Conservation (phyloP, 2,113 vertebrate species). For the Labeo catla region DNA sequence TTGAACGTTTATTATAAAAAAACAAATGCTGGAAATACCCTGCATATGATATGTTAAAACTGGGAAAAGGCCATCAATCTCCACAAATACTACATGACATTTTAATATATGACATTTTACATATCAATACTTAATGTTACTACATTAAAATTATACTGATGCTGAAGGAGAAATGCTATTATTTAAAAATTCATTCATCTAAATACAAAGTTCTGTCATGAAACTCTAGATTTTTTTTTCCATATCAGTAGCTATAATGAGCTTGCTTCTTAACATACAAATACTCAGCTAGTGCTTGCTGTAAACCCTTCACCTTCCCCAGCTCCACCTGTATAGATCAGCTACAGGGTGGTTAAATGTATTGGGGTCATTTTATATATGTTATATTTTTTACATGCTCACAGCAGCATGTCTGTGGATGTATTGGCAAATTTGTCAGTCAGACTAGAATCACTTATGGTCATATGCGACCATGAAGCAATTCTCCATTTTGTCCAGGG, state of each 20-base stretch:
- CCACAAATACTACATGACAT: background rate
- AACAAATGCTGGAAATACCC: background rate
- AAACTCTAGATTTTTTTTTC: too few relatives aligned
- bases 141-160: background rate
- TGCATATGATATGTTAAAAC: background rate
- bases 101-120: too few relatives aligned
- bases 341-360: too few relatives aligned
- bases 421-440: background rate
- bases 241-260: too few relatives aligned
- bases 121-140: background rate
- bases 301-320: too few relatives aligned
- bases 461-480: background rate
- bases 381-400: too few relatives aligned
- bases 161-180: background rate
- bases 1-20: background rate
- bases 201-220: background rate
- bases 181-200: background rate
- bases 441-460: background rate
- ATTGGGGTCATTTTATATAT: too few relatives aligned
- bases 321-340: too few relatives aligned
- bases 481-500: background rate
- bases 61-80: background rate
- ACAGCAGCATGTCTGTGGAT: background rate
- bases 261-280: too few relatives aligned
- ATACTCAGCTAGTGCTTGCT: too few relatives aligned